Conservation (phyloP, 2,797 vertebrate species). For the Phalanger gymnotis region DNA sequence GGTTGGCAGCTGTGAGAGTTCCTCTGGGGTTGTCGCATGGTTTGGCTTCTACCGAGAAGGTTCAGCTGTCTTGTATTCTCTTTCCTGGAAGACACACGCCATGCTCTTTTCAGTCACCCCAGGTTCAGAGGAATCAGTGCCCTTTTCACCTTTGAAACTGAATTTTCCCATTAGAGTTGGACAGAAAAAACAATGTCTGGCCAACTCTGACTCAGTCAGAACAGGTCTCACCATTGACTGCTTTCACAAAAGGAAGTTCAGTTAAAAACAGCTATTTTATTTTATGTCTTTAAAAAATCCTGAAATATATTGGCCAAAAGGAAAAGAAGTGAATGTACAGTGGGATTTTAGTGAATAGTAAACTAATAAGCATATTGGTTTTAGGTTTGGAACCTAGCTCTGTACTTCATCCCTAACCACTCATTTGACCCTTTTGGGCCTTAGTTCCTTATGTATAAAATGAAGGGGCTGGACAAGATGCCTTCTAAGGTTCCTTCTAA, state of each 20-base stretch:
- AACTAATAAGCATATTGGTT: background rate
- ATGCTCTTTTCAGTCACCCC: background rate
- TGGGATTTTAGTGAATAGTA: background rate
- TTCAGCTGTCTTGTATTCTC: background rate
- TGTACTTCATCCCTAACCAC: background rate
- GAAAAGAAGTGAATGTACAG: background rate
- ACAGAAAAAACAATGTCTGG: background rate
- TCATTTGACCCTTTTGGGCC: background rate
- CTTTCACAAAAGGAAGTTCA: background rate
- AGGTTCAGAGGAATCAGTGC: background rate
- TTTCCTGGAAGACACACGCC: background rate
- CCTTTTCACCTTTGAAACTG: background rate
- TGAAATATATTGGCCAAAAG: background rate
- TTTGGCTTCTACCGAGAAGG: background rate
- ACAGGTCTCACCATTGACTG: background rate
- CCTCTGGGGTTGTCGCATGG: background rate
- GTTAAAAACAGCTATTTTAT: background rate
- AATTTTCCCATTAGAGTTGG: background rate
- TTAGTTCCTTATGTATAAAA: background rate
- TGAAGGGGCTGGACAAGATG: background rate
- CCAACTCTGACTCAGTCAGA: background rate
- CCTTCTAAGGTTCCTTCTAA: background rate
- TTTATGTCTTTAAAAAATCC: background rate
- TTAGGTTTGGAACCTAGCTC: background rate
- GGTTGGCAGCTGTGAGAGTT: constrained; percentile 37